Percentiles rank a stretch among this genome's conserved stretches.
Conservation (phyloP, 2,888 invertebrate species). For the Fissipunctia ypsillon region DNA sequence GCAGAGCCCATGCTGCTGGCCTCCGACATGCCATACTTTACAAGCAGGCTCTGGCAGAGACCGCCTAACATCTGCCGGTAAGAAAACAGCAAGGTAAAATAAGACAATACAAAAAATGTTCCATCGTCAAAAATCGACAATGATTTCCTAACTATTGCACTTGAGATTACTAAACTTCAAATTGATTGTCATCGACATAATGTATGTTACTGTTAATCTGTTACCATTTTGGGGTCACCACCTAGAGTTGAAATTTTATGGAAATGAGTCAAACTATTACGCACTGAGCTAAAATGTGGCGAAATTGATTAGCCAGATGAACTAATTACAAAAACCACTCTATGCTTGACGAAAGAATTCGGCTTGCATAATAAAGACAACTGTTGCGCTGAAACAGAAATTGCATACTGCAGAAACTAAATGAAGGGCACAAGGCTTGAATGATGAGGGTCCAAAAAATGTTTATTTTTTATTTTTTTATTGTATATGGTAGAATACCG, state of each 20-base stretch:
- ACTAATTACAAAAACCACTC: slow-evolving; percentile 24
- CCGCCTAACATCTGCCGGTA: slow-evolving; percentile 92
- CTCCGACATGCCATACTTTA: slow-evolving; percentile 94
- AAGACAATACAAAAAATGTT: neutral
- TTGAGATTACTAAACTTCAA: neutral
- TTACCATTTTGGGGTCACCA: neutral
- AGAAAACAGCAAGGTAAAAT: neutral
- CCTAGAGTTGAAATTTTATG: neutral
- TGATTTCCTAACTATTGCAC: neutral
- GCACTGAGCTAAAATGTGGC: slow-evolving; percentile 24
- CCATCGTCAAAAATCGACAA: neutral
- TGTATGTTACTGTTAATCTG: neutral
- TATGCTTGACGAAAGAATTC: neutral
- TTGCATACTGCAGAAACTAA: neutral
- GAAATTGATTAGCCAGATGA: slow-evolving; percentile 44
- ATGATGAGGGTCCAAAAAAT: too few species aligned
- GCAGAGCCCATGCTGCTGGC: slow-evolving; percentile 94
- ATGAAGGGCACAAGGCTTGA: too few species aligned
- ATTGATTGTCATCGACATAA: neutral
- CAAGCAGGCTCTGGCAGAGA: slow-evolving; percentile 95
- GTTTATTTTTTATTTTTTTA: too few species aligned
- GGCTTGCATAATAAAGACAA: slow-evolving; percentile 14
- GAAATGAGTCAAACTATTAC: slow-evolving; percentile 35
- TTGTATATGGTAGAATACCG: too few species aligned
- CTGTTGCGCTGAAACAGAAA: slow-evolving; percentile 4